Evolutionary conservation across 2,888 invertebrate species (phyloP), one percentile per base, ranked within the genome.

Genomic region (Enchytraeus crypticus): DNA sequence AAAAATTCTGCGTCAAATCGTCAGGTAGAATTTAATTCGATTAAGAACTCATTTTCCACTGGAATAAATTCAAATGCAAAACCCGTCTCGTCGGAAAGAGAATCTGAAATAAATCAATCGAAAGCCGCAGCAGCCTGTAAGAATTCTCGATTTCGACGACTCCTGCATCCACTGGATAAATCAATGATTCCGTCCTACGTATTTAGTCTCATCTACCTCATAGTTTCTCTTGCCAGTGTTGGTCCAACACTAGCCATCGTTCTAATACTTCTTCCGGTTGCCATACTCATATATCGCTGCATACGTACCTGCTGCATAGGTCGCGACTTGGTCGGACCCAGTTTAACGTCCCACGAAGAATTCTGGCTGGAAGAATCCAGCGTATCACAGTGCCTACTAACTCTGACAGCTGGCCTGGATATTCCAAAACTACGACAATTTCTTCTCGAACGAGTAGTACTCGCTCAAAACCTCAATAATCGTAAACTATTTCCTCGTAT

Each of bases 361-460:
- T 73, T 80, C 61, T 83, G 82, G 82, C 71, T 81, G 62, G 77
- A 78, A 26, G 70, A 72, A 32, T 59, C 60, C 23, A 62, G 66
- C 21, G 76, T 83, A n/a, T 75, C 80, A 27, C 82, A 82, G 69
- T 80, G 81, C 38, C 72, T 83, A 26, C 72, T 84, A 4, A 77
- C 81, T 46, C 73, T 83, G 54, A 83, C 83, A 65, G 74, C 76
- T 2, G 79, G 79, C n/a, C 72, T 83, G 63, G 80, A 79, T 57
- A 71, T 81, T 45, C 69, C 72, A 49, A 74, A 77, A 47, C 74
- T 83, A 32, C 73, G 80, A 30, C 80, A 82, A 64, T 71, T 83
- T 38, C 71, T 84, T 45, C 74, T 79, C 59, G 73, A 78, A 8
- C 71, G 82, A 32, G 74, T 83, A 8, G 71, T 82, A 3, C 71